Conservation (phyloP, 2,113 vertebrate species). For the Myanophis thanlyinensis region DNA sequence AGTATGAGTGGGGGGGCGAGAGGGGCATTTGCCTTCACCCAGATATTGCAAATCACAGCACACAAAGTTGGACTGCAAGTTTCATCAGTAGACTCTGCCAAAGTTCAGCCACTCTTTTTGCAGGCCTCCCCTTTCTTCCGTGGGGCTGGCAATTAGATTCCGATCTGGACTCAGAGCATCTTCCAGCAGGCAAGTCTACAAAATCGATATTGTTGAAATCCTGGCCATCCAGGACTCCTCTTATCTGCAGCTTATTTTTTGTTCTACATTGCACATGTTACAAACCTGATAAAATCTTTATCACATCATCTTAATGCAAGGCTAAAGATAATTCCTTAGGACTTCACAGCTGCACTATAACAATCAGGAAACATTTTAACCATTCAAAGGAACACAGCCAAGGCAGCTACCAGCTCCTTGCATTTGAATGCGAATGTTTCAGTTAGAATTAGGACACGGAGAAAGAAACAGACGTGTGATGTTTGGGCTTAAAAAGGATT, state of each 20-base stretch:
- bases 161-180: conserved; percentile 54
- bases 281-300: conserved; percentile 52
- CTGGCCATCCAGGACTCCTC: conserved; percentile 24
- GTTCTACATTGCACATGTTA: not conserved
- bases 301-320: conserved; percentile 55
- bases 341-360: conserved; percentile 19
- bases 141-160: conserved; percentile 60
- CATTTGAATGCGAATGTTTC: conserved; percentile 60
- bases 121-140: conserved; percentile 53
- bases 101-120: conserved; percentile 61
- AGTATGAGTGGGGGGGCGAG: not conserved
- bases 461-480: conserved; percentile 40
- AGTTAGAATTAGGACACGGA: not conserved
- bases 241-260: conserved; percentile 33
- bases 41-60: conserved; percentile 56
- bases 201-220: conserved; percentile 61
- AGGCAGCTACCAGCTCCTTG: conserved; percentile 36
- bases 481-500: conserved; percentile 55
- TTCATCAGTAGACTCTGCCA: conserved; percentile 64
- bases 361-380: conserved; percentile 49
- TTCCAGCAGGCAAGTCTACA: conserved; percentile 29
- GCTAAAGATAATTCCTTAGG: conserved; percentile 51
- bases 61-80: conserved; percentile 63
- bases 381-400: conserved; percentile 44
- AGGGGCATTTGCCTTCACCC: conserved; percentile 7